Evolutionary conservation across 1,140 invertebrate species (phyloP).

Genomic region (Carposina sasakii): DNA sequence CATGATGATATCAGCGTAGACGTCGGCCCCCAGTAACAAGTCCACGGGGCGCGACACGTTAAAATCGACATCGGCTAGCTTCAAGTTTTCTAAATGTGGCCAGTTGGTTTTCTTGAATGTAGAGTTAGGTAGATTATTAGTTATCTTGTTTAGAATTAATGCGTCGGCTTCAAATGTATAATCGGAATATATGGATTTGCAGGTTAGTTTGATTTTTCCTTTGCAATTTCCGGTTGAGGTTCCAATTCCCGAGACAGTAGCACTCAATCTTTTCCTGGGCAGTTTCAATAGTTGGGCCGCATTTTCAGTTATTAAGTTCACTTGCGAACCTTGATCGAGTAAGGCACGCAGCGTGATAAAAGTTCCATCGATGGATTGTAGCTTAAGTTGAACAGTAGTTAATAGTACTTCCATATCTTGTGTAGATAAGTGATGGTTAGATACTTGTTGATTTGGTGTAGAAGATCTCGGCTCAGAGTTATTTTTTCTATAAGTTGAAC

Average conservation of each 20-base stretch:
- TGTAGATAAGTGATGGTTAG: neutral
- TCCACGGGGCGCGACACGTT: slow-evolving; percentile 15
- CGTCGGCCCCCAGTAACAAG: slow-evolving; percentile 21
- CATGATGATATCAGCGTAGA: slow-evolving; percentile 19
- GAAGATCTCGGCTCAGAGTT: neutral
- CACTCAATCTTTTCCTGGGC: slow-evolving; percentile 14
- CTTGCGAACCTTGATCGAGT: slow-evolving; percentile 23
- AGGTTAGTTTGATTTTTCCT: slow-evolving; percentile 9
- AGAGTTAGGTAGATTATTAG: slow-evolving; percentile 8
- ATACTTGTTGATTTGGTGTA: neutral
- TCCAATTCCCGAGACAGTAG: slow-evolving; percentile 15
- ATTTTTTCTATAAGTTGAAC: neutral
- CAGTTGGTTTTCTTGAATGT: neutral
- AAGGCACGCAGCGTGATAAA: slow-evolving; percentile 17
- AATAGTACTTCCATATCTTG: neutral
- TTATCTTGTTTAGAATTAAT: slow-evolving; percentile 17
- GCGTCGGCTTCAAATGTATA: slow-evolving; percentile 13
- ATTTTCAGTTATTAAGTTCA: slow-evolving; percentile 19
- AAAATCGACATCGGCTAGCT: slow-evolving; percentile 5
- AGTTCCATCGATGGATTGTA: slow-evolving; percentile 9
- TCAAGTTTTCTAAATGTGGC: slow-evolving; percentile 7
- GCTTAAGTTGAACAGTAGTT: slow-evolving; percentile 4
- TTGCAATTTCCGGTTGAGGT: slow-evolving; percentile 12
- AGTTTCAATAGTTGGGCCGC: slow-evolving; percentile 18
- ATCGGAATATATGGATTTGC: slow-evolving; percentile 16